Conservation (phyloP, 2,113 vertebrate genomes). For the Typhlomys cinereus region DNA sequence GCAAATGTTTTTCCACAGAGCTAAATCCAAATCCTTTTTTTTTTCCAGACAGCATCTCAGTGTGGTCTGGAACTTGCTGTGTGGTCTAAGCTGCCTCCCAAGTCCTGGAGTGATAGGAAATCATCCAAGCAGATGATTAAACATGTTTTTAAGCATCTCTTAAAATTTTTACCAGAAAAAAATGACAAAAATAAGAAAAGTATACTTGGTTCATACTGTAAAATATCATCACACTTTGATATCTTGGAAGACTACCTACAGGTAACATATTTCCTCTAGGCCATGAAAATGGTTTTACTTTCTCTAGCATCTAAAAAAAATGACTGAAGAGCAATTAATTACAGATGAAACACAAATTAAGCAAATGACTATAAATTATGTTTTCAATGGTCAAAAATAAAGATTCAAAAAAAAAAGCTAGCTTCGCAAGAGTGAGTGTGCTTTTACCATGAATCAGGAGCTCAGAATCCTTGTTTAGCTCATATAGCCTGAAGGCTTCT, state of each 20-base stretch:
- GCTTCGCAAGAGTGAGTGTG: background rate
- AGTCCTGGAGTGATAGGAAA: background rate
- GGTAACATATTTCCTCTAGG: background rate
- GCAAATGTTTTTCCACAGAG: background rate
- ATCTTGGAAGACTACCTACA: background rate
- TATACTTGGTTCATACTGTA: no score
- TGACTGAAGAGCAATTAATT: background rate
- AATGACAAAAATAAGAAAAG: no score
- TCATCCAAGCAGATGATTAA: background rate
- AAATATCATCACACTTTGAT: background rate
- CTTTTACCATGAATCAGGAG: constrained; percentile 96
- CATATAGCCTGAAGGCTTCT: constrained; percentile 97
- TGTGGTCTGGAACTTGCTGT: background rate
- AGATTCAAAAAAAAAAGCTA: background rate
- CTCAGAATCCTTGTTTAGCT: constrained; percentile 99
- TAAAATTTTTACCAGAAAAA: constrained; percentile 44
- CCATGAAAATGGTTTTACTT: background rate
- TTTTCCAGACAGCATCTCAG: background rate
- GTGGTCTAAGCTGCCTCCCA: no score
- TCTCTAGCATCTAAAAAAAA: background rate
- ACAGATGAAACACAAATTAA: background rate
- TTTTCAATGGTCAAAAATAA: constrained; percentile 9
- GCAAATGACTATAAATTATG: background rate
- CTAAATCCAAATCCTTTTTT: background rate
- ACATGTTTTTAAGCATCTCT: background rate